Evolutionary conservation across 2,113 vertebrate genomes (phyloP).

Genomic region (Euleptes europaea): DNA sequence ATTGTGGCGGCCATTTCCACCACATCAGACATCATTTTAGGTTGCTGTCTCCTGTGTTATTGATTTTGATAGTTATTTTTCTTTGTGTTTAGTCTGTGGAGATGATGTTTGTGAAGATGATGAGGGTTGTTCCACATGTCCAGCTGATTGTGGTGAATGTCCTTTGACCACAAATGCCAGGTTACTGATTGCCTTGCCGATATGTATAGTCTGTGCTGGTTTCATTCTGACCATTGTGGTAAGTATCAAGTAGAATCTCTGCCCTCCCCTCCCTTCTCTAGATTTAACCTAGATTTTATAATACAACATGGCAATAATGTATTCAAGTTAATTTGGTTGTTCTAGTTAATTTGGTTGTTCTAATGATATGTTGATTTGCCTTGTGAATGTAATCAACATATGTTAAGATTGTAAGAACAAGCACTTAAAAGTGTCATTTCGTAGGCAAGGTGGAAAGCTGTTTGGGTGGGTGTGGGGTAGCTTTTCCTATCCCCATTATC

Average conservation of each 20-base stretch:
- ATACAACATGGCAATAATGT: rapidly evolving
- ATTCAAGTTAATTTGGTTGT: not conserved
- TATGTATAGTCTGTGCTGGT: conserved; percentile 76
- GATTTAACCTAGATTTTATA: conserved; percentile 10
- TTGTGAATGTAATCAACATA: not conserved
- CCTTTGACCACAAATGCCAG: conserved; percentile 70
- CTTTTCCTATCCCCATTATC: not conserved
- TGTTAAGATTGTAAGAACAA: not conserved
- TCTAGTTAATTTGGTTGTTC: not conserved
- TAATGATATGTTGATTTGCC: not conserved
- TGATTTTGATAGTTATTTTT: not conserved
- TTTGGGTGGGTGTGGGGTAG: not conserved
- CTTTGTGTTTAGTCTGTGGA: conserved; percentile 76
- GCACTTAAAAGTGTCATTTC: not conserved
- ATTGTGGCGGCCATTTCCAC: no score
- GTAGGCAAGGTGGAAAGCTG: not conserved
- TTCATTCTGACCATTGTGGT: conserved; percentile 77
- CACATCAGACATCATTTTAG: not conserved
- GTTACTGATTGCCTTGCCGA: conserved; percentile 75
- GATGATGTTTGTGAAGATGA: conserved; percentile 79
- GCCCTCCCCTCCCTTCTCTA: not conserved
- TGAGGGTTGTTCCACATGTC: conserved; percentile 80
- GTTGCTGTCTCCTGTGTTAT: not conserved
- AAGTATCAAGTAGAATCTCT: conserved; percentile 33
- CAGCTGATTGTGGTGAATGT: conserved; percentile 82